A percentile compares a stretch with the other conserved stretches of the same genome.
Evolutionary conservation across 2,113 vertebrate genomes (phyloP).

Genomic region (Numida meleagris): DNA sequence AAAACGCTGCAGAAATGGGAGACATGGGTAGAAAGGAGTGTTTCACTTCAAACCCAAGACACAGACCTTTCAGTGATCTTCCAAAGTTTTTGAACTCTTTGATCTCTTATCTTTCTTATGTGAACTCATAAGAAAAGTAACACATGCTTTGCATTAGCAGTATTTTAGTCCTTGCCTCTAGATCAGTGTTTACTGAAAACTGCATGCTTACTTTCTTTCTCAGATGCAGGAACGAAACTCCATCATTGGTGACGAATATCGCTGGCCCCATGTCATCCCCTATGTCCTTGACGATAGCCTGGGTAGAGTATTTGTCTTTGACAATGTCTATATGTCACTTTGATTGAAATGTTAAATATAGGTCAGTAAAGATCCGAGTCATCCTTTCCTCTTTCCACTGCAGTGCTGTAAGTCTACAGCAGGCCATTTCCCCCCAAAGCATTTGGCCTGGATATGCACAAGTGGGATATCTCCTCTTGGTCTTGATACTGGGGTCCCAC

Average conservation of each 20-base stretch:
- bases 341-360: neutral
- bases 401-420: neutral
- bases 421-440: neutral
- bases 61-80: neutral
- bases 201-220: conserved; percentile 12
- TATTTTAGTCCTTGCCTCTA: neutral
- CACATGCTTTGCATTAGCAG: neutral
- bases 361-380: neutral
- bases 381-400: neutral
- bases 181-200: neutral
- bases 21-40: neutral
- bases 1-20: neutral
- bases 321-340: neutral
- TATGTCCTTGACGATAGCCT: conserved; percentile 89
- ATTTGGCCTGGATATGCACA: neutral
- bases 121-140: neutral
- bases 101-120: neutral
- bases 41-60: neutral
- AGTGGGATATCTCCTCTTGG: neutral
- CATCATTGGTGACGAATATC: conserved; percentile 86
- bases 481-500: neutral
- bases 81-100: neutral
- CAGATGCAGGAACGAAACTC: conserved; percentile 83
- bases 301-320: conserved; percentile 75
- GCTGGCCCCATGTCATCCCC: conserved; percentile 89